These are phyloP conservation scores for Tiliacea aurago DNA, from an alignment of 2,888 invertebrate species.

Conservation along the genomic window DNA sequence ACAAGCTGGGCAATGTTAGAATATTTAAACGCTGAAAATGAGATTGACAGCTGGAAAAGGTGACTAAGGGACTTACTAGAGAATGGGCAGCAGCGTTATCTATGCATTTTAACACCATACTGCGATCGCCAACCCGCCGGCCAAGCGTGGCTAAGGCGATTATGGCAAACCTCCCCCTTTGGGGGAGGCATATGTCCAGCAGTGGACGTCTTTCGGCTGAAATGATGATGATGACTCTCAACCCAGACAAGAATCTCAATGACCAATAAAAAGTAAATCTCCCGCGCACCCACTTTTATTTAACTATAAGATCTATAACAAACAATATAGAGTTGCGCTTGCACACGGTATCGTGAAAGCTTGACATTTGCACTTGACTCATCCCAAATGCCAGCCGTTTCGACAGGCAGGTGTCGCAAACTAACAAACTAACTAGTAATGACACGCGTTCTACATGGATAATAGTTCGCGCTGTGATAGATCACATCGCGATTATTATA, in stretches of 20 bases:
- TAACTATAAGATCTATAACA: slow-evolving; percentile 49
- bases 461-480: slow-evolving; percentile 40
- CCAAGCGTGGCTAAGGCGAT: too few species aligned
- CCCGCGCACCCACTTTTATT: slow-evolving; percentile 16
- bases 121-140: too few species aligned
- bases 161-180: too few species aligned
- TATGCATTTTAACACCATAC: too few species aligned
- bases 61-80: too few species aligned
- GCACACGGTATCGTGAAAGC: slow-evolving; percentile 69
- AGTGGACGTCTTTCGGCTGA: too few species aligned
- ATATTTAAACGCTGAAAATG: too few species aligned
- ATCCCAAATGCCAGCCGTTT: slow-evolving; percentile 75
- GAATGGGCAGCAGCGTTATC: too few species aligned
- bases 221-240: too few species aligned
- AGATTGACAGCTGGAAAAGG: too few species aligned
- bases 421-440: slow-evolving; percentile 45
- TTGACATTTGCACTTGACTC: slow-evolving; percentile 76
- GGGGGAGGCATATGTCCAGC: too few species aligned
- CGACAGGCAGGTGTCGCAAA: slow-evolving; percentile 69
- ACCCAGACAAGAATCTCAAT: slow-evolving; percentile 29
- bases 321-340: slow-evolving; percentile 42
- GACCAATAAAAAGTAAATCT: background rate
- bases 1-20: too few species aligned
- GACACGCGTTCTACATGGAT: slow-evolving; percentile 44
- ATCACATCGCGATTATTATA: slow-evolving; percentile 39